Percentiles rank a stretch among this genome's conserved stretches.
These are phyloP conservation scores for Pantherophis guttatus DNA, from an alignment of 2,113 vertebrate genomes.

Conservation along the genomic window DNA sequence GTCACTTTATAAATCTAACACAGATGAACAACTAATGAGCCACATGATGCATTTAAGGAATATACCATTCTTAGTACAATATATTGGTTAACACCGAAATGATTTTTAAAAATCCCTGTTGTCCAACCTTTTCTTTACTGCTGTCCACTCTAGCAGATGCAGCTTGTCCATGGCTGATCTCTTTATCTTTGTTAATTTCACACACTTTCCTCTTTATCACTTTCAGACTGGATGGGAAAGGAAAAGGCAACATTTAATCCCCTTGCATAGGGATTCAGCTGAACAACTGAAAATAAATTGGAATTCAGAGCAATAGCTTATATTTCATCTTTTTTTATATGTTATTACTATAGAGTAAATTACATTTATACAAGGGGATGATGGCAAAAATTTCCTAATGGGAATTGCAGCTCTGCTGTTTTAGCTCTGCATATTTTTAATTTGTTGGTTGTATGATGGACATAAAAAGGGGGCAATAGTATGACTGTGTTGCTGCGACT, in stretches of 20 bases:
- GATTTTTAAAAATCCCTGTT: background rate
- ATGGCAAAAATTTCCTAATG: background rate
- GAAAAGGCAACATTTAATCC: background rate
- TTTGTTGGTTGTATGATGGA: background rate
- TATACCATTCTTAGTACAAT: background rate
- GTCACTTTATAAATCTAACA: background rate
- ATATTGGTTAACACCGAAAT: background rate
- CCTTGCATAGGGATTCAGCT: background rate
- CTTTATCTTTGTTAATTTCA: background rate
- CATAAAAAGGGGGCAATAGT: background rate
- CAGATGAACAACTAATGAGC: background rate
- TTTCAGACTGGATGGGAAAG: constrained; percentile 1
- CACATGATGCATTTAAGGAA: background rate
- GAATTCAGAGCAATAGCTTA: background rate
- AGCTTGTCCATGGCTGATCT: background rate
- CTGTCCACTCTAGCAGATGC: background rate
- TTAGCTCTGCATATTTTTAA: background rate
- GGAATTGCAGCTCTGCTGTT: background rate
- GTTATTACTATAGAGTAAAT: background rate
- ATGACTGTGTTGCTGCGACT: background rate
- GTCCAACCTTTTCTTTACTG: constrained; percentile 29
- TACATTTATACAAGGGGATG: background rate
- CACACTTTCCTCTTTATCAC: background rate
- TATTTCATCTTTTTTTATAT: background rate
- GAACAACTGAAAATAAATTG: background rate